Evolutionary conservation across 2,888 invertebrate genomes (phyloP).

Genomic region (Dorcus hopei): DNA sequence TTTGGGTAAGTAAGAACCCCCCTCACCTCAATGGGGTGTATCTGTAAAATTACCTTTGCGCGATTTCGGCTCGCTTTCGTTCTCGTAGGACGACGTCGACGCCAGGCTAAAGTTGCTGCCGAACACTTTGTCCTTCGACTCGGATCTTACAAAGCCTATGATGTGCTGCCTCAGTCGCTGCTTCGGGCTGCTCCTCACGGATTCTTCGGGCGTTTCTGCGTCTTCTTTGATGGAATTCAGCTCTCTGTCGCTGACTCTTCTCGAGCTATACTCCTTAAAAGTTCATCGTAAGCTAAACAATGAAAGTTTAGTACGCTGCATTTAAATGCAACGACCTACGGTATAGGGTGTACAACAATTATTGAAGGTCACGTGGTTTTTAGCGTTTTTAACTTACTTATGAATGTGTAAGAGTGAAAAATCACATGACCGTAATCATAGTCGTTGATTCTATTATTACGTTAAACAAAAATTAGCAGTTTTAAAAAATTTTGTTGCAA

Average conservation of each 20-base stretch:
- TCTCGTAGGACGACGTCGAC: not conserved
- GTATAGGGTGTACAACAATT: too few relatives aligned
- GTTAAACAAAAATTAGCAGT: too few relatives aligned
- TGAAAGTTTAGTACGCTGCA: too few relatives aligned
- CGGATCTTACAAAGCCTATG: slow-evolving; percentile 14
- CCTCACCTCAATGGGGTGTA: not conserved
- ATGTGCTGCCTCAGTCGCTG: not conserved
- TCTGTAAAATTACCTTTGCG: slow-evolving; percentile 8
- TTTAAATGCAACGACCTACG: too few relatives aligned
- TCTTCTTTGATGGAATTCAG: not conserved
- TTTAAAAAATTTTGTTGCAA: too few relatives aligned
- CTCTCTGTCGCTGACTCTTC: not conserved
- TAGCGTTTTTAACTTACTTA: too few relatives aligned
- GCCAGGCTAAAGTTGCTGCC: slow-evolving; percentile 18
- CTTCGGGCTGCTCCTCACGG: not conserved
- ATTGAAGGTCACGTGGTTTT: too few relatives aligned
- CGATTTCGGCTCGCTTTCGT: not conserved
- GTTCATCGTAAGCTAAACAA: too few relatives aligned
- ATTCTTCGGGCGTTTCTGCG: not conserved
- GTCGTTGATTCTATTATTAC: too few relatives aligned
- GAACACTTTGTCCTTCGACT: slow-evolving; percentile 20
- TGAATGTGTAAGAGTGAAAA: too few relatives aligned
- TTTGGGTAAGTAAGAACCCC: not conserved
- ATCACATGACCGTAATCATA: too few relatives aligned
- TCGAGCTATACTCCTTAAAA: too few relatives aligned